Percentiles rank a stretch among this genome's conserved stretches.
These are phyloP conservation scores for Eupelmus urozonus DNA, from an alignment of 2,888 invertebrate genomes.

Conservation along the genomic window DNA sequence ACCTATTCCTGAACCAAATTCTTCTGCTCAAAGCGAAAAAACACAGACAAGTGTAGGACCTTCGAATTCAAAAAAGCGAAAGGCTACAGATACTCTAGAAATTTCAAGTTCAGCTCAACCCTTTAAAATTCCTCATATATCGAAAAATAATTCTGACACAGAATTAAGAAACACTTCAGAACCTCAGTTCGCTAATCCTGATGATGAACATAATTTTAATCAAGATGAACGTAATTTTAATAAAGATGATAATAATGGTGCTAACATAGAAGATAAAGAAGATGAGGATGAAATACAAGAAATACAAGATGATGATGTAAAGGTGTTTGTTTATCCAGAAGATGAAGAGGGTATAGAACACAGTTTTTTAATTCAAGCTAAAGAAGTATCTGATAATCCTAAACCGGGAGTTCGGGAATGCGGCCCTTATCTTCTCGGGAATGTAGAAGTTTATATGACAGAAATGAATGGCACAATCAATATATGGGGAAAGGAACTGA, in stretches of 20 bases:
- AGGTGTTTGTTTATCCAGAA: conserved; percentile 72
- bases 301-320: conserved; percentile 67
- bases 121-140: conserved; percentile 69
- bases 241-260: not conserved
- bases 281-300: conserved; percentile 58
- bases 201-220: conserved; percentile 1
- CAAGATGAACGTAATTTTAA: too few species aligned
- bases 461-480: conserved; percentile 75
- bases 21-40: conserved; percentile 14
- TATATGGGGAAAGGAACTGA: conserved; percentile 75
- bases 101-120: conserved; percentile 64
- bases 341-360: conserved; percentile 68
- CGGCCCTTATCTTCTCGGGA: conserved; percentile 74
- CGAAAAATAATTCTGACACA: too few species aligned
- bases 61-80: conserved; percentile 69
- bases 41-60: conserved; percentile 28
- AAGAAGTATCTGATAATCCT: conserved; percentile 61
- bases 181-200: conserved; percentile 3
- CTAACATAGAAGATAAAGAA: not conserved
- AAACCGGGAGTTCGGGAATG: conserved; percentile 69
- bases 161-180: conserved; percentile 17
- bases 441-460: conserved; percentile 74
- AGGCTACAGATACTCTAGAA: conserved; percentile 68
- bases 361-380: conserved; percentile 73
- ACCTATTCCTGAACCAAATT: not conserved